A percentile compares a stretch with the other conserved stretches of the same genome.
phyloP scores from a whole-genome alignment of 2,888 invertebrate species.

The Hipparchia semele region DNA sequence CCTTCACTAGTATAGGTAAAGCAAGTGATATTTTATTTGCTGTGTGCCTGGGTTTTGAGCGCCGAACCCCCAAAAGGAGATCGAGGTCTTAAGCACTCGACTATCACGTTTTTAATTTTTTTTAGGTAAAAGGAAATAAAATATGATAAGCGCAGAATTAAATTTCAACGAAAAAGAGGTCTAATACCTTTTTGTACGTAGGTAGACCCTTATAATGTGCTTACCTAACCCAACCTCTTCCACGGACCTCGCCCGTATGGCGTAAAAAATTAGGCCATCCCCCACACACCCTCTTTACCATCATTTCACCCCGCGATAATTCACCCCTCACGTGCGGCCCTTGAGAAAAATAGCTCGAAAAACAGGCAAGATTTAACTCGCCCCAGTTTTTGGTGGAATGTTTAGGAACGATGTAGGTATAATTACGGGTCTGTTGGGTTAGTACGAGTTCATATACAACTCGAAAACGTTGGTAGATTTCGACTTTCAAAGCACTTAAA shows the following conservation, averaged over 20 bases:
- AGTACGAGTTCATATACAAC: neutral
- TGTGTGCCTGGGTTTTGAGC: too few species aligned
- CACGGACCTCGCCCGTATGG: conserved; percentile 56
- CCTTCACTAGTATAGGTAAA: too few species aligned
- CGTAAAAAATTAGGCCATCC: conserved; percentile 76
- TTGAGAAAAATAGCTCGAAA: conserved; percentile 82
- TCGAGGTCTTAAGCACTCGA: too few species aligned
- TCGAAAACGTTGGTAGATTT: too few species aligned
- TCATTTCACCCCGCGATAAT: conserved; percentile 55
- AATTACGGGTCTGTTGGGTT: neutral
- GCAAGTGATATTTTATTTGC: too few species aligned
- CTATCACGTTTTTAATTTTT: neutral
- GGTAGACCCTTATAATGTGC: conserved; percentile 43
- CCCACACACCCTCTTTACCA: conserved; percentile 46
- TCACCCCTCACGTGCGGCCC: conserved; percentile 67
- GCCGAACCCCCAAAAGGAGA: too few species aligned
- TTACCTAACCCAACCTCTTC: conserved; percentile 59
- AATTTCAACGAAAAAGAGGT: conserved; percentile 34
- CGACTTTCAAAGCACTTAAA: neutral
- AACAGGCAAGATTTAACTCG: conserved; percentile 76
- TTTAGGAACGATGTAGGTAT: conserved; percentile 39
- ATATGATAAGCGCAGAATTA: conserved; percentile 23
- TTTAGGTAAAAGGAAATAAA: neutral
- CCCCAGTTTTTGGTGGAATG: conserved; percentile 53
- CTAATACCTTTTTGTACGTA: conserved; percentile 39